These are phyloP conservation scores for Geotrupes spiniger DNA, from an alignment of 2,888 invertebrate genomes.

Conservation along the genomic window DNA sequence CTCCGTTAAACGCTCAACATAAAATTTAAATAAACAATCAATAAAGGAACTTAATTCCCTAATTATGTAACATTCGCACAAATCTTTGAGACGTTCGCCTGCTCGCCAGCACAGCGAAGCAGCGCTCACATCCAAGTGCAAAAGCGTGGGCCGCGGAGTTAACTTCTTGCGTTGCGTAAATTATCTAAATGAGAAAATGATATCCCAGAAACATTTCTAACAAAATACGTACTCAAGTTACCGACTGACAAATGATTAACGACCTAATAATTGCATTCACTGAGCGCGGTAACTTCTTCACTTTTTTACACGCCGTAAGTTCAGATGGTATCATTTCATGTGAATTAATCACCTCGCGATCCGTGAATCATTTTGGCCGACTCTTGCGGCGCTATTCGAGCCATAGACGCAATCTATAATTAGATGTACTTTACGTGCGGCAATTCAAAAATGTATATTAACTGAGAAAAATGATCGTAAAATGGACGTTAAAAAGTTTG, in stretches of 20 bases:
- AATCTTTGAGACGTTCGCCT: background rate
- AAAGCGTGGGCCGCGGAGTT: slow-evolving; percentile 1
- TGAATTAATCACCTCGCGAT: background rate
- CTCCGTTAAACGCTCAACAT: background rate
- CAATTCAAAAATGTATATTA: too few species aligned
- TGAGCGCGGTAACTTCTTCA: slow-evolving; percentile 5
- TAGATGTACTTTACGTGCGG: too few species aligned
- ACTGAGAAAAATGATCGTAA: too few species aligned
- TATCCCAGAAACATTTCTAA: slow-evolving; percentile 4
- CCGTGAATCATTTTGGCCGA: background rate
- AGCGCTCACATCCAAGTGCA: background rate
- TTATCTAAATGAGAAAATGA: slow-evolving; percentile 8
- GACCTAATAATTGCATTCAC: slow-evolving; percentile 14
- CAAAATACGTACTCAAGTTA: slow-evolving; percentile 12
- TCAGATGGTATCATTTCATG: slow-evolving; percentile 1
- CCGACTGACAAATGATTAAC: slow-evolving; percentile 15
- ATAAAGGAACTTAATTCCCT: slow-evolving; percentile 5
- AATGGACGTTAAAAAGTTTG: too few species aligned
- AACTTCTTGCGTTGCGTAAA: slow-evolving; percentile 7
- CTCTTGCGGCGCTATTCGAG: background rate
- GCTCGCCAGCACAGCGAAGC: background rate
- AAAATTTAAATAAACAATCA: slow-evolving; percentile 6
- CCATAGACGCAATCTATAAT: background rate
- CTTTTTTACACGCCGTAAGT: slow-evolving; percentile 1
- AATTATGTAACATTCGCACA: background rate